Evolutionary conservation across 2,888 invertebrate genomes (phyloP).

Genomic region (Rhingia campestris): DNA sequence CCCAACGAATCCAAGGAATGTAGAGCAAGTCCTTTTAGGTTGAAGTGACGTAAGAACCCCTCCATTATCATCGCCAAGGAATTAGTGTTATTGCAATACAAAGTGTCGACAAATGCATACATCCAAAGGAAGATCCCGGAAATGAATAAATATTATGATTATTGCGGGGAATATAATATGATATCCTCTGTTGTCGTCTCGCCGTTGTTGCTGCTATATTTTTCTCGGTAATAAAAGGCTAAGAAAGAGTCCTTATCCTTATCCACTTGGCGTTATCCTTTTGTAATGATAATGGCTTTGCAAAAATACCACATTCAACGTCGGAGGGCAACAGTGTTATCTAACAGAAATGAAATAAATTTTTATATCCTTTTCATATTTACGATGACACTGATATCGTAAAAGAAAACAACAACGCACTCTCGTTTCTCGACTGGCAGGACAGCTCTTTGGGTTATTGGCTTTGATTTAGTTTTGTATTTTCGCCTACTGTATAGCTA

Average conservation of each 20-base stretch:
- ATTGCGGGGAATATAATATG: conserved; percentile 71
- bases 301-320: conserved; percentile 58
- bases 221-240: conserved; percentile 51
- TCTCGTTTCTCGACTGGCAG: conserved; percentile 33
- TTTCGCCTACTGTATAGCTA: not conserved
- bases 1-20: conserved; percentile 23
- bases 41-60: conserved; percentile 34
- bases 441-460: conserved; percentile 56
- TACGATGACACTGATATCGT: conserved; percentile 73
- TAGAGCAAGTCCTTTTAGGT: conserved; percentile 14
- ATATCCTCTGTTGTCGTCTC: conserved; percentile 54
- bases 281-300: conserved; percentile 72
- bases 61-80: conserved; percentile 43
- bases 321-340: conserved; percentile 66
- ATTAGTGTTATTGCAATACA: conserved; percentile 70
- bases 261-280: conserved; percentile 71
- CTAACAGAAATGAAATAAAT: conserved; percentile 73
- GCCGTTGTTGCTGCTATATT: conserved; percentile 4
- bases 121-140: conserved; percentile 35
- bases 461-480: conserved; percentile 70
- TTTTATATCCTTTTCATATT: conserved; percentile 74
- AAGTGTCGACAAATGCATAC: conserved; percentile 71
- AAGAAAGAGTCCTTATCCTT: conserved; percentile 59
- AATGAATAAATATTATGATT: conserved; percentile 74
- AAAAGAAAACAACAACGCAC: conserved; percentile 66